Percentiles rank a stretch among this genome's conserved stretches.
Evolutionary conservation across 1,140 invertebrate genomes (phyloP).

Genomic region (Zaprionus nigranus): DNA sequence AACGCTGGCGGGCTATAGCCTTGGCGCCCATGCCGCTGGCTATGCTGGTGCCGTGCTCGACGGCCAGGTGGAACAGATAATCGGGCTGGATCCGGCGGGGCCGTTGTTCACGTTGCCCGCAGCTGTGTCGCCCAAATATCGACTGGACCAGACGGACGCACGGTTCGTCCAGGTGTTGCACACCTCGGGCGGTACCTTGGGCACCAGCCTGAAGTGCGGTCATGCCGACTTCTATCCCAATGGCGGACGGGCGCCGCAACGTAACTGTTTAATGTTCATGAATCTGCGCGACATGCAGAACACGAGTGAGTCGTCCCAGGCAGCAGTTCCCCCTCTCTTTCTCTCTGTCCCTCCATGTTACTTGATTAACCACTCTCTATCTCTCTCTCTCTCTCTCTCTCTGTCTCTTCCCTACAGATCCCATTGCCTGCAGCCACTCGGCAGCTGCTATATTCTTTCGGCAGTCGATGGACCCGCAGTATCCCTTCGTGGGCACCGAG

Average conservation of each 20-base stretch:
- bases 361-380: background rate
- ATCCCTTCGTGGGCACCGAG: conserved; percentile 86
- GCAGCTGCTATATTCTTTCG: conserved; percentile 88
- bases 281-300: conserved; percentile 72
- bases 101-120: conserved; percentile 89
- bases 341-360: background rate
- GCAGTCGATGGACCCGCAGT: conserved; percentile 87
- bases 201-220: conserved; percentile 89
- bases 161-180: conserved; percentile 96
- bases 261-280: conserved; percentile 88
- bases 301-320: conserved; percentile 51
- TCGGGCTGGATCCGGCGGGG: conserved; percentile 92
- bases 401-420: conserved; percentile 47
- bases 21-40: conserved; percentile 95
- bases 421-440: conserved; percentile 90
- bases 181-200: conserved; percentile 92
- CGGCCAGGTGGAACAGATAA: conserved; percentile 84
- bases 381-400: background rate
- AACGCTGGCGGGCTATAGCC: conserved; percentile 92
- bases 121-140: conserved; percentile 87
- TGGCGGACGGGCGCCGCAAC: conserved; percentile 90
- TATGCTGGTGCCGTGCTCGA: conserved; percentile 89
- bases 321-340: background rate
- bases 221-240: conserved; percentile 96
- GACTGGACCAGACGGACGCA: conserved; percentile 90